Base-by-base conservation (phyloP, 1,140 invertebrate species). In the Ceratoteleas bidentatus region DNA sequence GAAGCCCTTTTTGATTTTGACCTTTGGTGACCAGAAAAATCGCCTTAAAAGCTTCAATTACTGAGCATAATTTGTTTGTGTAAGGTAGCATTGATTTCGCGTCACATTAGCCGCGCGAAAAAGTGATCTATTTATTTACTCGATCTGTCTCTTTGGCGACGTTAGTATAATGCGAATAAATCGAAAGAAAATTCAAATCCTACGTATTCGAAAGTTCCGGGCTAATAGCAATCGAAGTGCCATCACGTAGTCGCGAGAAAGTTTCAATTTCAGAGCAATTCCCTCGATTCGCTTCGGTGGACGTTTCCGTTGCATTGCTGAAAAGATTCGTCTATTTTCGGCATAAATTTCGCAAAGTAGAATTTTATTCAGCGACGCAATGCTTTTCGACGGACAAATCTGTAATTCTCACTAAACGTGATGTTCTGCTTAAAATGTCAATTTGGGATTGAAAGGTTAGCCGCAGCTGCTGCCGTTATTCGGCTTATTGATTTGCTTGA, bases 201-300 rank as follows among this genome's bases (percentile, higher is more conserved):
- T 79, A 76, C 66, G 70, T 83, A 83, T 83, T 76, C 45, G 66
- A 83, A 83, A 83, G 76, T 83, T 83, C 75, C 66, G 33, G 56
- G 81, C 81, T 83, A 83, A 83, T 83, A 83, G 76, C 76, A 83
- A 83, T 79, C 81, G 81, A 83, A 83, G 81, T 79, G 76, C 76
- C 81, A 79, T 83, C 81, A 79, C 76, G 81, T 79, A 83, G 81
- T 76, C 81, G 81, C 75, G 81, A 83, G 81, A 83, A 83, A 79
- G 81, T 83, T 83, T 83, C 81, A 79, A 83, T 83, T 83, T 83
- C 81, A 75, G 75, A 68, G 81, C 75, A 83, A 83, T 83, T 83
- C 76, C 81, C 66, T 73, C 76, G 76, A 73, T 75, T 80, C 81
- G 75, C 75, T 79, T 75, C 81, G 54, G 75, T 83, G 72, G 81